Evolutionary conservation across 2,888 invertebrate genomes (phyloP).

Genomic region (Standfussiana lucernea): DNA sequence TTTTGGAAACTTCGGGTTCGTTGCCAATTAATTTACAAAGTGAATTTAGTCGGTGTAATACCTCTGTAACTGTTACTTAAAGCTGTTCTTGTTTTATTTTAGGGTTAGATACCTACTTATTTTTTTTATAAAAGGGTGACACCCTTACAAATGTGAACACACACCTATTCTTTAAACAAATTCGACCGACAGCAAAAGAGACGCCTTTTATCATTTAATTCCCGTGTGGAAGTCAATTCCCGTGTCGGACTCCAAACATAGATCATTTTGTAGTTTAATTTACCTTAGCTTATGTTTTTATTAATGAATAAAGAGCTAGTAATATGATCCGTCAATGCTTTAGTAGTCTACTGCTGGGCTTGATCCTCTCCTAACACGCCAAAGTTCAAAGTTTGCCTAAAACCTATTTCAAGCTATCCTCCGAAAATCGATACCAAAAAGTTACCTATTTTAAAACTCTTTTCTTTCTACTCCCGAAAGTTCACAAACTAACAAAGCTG

Average conservation of each 20-base stretch:
- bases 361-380: background rate
- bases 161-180: background rate
- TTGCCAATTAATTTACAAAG: conserved; percentile 50
- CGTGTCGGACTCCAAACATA: background rate
- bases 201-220: background rate
- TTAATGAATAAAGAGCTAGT: background rate
- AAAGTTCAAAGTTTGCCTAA: background rate
- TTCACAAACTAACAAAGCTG: conserved; percentile 6
- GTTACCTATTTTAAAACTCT: background rate
- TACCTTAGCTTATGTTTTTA: background rate
- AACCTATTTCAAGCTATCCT: background rate
- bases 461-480: background rate
- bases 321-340: background rate
- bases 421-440: background rate
- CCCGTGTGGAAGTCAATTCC: too few relatives aligned
- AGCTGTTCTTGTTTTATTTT: conserved; percentile 9
- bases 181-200: background rate
- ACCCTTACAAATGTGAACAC: background rate
- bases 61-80: conserved; percentile 7
- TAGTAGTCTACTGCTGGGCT: background rate
- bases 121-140: background rate
- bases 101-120: background rate
- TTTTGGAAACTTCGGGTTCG: conserved; percentile 59
- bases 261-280: background rate
- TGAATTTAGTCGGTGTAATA: conserved; percentile 11